These are phyloP conservation scores for Antitype chi DNA, from an alignment of 2,888 invertebrate species.

Conservation along the genomic window DNA sequence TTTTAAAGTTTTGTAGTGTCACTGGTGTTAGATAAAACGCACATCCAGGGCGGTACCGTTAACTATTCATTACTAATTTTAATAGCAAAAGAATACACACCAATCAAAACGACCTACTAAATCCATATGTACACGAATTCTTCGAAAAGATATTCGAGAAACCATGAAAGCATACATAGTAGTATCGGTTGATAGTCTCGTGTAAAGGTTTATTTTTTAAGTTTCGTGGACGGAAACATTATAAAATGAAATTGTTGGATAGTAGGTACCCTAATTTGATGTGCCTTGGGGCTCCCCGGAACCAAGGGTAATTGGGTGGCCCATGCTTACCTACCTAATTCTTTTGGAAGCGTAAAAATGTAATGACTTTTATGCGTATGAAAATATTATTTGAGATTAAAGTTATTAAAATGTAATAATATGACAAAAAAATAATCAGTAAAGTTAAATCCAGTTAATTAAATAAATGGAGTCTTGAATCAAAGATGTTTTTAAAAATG, in stretches of 20 bases:
- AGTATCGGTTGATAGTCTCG: background rate
- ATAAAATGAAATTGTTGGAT: conserved; percentile 23
- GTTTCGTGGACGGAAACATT: background rate
- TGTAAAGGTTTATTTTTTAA: background rate
- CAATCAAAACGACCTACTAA: background rate
- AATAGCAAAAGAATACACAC: background rate
- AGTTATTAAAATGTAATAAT: background rate
- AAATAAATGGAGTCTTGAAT: background rate
- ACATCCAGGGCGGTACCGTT: background rate
- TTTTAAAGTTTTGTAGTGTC: background rate
- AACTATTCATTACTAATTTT: background rate
- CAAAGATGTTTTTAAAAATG: background rate
- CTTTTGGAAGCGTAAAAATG: conserved; percentile 26
- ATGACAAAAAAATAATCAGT: background rate
- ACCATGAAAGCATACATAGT: background rate
- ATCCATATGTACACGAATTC: background rate
- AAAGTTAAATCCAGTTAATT: background rate
- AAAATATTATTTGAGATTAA: conserved; percentile 10
- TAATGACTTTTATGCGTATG: conserved; percentile 25
- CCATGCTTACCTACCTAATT: conserved; percentile 23
- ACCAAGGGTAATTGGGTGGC: conserved; percentile 32
- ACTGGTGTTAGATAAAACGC: background rate
- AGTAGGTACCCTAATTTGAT: conserved; percentile 29
- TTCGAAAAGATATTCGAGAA: background rate
- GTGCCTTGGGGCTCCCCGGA: conserved; percentile 7